A percentile compares a stretch with the other conserved stretches of the same genome.
Evolutionary conservation across 37 sponge, comb jelly and placozoan genomes (phyloP).

Genomic region (Chondrosia reniformis): DNA sequence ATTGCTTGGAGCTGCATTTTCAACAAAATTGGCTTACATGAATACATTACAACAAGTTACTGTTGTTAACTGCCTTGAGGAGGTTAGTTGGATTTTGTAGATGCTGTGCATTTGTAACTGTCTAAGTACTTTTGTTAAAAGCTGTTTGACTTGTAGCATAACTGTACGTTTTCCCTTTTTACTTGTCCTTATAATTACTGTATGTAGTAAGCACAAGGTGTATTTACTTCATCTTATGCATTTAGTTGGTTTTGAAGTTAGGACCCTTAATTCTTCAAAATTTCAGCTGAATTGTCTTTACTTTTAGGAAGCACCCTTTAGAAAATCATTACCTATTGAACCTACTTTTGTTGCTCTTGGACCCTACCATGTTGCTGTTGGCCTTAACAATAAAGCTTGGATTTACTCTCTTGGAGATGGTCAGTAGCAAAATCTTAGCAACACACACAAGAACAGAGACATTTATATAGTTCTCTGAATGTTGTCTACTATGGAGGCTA

Average conservation of each 20-base stretch:
- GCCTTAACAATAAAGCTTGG: conserved; percentile 94
- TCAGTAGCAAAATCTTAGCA: background rate
- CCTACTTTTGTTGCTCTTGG: conserved; percentile 86
- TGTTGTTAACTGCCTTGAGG: conserved; percentile 65
- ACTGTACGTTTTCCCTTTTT: too few relatives aligned
- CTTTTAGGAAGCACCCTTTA: conserved; percentile 53
- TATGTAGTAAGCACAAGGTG: background rate
- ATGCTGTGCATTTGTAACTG: background rate
- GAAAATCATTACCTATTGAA: conserved; percentile 55
- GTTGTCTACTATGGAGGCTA: too few relatives aligned
- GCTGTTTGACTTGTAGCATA: too few relatives aligned
- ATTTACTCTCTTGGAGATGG: conserved; percentile 61
- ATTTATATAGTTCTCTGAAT: too few relatives aligned
- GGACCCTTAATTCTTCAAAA: too few relatives aligned
- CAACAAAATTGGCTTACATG: conserved; percentile 78
- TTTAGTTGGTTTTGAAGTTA: too few relatives aligned
- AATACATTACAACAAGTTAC: conserved; percentile 82
- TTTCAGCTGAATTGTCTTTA: too few relatives aligned
- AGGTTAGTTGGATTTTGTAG: conserved; percentile 34
- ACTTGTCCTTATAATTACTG: background rate
- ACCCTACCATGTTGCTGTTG: conserved; percentile 87
- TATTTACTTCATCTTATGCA: too few relatives aligned
- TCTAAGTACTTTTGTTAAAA: background rate
- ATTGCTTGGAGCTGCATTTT: conserved; percentile 76
- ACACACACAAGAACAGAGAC: too few relatives aligned